Conservation (phyloP, 2,797 vertebrate genomes). For the Buphagus erythrorhynchus region DNA sequence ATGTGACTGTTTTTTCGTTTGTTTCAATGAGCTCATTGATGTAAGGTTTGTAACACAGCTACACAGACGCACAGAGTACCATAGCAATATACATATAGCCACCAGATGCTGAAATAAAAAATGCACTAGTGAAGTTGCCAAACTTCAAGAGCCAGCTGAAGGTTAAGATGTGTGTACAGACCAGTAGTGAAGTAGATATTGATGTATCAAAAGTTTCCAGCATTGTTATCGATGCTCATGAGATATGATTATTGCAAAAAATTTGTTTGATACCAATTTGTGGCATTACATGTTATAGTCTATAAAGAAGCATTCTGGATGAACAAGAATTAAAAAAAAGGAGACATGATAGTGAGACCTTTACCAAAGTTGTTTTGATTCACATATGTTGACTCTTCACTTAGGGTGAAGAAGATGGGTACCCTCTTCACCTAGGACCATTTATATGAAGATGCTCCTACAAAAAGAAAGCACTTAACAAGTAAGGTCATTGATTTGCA, state of each 20-base stretch:
- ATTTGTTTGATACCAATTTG: fast-evolving
- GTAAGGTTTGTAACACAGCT: neutral
- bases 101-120: constrained; percentile 1
- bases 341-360: neutral
- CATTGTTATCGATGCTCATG: neutral
- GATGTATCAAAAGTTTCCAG: neutral
- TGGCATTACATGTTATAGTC: neutral
- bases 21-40: neutral
- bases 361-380: neutral
- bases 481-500: neutral
- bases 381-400: neutral
- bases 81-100: neutral
- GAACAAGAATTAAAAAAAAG: neutral
- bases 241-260: neutral
- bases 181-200: neutral
- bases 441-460: neutral
- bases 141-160: neutral
- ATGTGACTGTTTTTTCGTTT: neutral
- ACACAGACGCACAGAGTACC: neutral
- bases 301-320: neutral
- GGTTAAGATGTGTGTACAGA: neutral
- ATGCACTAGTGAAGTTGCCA: neutral
- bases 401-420: neutral
- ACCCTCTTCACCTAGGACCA: neutral
- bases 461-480: neutral